Evolutionary conservation across 2,888 invertebrate genomes (phyloP).

Genomic region (Selenia dentaria): DNA sequence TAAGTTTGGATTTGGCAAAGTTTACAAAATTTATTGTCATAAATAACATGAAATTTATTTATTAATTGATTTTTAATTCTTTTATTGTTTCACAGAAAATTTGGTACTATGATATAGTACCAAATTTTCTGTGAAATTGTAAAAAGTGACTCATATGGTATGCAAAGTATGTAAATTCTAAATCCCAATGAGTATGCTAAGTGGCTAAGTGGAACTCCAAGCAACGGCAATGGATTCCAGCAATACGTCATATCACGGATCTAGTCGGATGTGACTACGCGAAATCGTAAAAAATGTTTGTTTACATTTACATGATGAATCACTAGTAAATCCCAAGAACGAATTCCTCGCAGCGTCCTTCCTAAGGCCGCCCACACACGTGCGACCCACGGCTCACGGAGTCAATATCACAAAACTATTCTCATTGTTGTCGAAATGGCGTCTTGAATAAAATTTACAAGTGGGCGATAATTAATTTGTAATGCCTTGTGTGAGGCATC

Average conservation of each 20-base stretch:
- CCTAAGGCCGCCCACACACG: constrained; percentile 53
- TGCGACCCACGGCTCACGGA: constrained; percentile 16
- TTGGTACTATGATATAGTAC: no score
- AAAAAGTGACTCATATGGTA: no score
- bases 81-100: no score
- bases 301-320: constrained; percentile 72
- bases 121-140: no score
- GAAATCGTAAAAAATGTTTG: constrained; percentile 60
- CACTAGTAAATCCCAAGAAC: constrained; percentile 65
- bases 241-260: constrained; percentile 55
- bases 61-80: no score
- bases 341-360: constrained; percentile 57
- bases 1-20: no score
- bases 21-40: no score
- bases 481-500: neutral
- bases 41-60: no score
- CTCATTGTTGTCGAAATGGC: neutral
- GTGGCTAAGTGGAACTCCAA: constrained; percentile 9
- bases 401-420: neutral
- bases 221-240: neutral
- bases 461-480: constrained; percentile 18
- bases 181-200: constrained; percentile 1
- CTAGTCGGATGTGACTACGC: constrained; percentile 36
- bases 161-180: neutral
- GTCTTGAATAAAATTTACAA: neutral